These are phyloP conservation scores for Holothuria leucospilota DNA, from an alignment of 53 echinoderm and acorn worm species.

Conservation along the genomic window DNA sequence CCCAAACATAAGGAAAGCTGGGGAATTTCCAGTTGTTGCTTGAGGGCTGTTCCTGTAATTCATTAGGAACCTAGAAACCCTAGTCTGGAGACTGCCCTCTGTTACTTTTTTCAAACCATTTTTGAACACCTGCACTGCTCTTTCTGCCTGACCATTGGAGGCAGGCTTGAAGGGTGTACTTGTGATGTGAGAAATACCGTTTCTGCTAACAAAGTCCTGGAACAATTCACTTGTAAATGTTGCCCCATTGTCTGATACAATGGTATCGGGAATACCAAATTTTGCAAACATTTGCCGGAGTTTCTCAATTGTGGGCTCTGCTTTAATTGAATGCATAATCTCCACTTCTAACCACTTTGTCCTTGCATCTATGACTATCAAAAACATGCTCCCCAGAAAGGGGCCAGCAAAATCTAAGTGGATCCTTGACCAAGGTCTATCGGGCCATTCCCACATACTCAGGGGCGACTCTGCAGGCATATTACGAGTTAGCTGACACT, in stretches of 20 bases:
- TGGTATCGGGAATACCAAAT: no score
- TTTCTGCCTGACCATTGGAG: no score
- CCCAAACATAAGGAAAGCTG: background rate
- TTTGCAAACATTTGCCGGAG: background rate
- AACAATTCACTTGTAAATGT: constrained; percentile 32
- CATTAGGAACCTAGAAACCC: constrained; percentile 18
- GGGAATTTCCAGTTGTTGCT: no score
- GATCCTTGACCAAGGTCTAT: constrained; percentile 53
- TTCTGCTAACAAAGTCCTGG: constrained; percentile 8
- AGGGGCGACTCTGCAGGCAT: no score
- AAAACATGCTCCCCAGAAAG: no score
- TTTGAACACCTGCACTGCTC: no score
- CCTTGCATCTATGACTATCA: constrained; percentile 58
- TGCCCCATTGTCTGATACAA: no score
- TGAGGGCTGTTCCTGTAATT: constrained; percentile 4
- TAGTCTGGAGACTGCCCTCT: constrained; percentile 20
- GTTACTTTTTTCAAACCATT: no score
- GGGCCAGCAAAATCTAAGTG: constrained; percentile 75
- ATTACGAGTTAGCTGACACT: background rate
- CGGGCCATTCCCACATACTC: no score
- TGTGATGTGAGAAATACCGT: background rate
- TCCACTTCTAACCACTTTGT: no score
- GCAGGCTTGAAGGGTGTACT: constrained; percentile 38
- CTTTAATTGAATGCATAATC: constrained; percentile 3
- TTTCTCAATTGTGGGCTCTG: constrained; percentile 2